These are phyloP conservation scores for Upupa epops DNA, from an alignment of 2,113 vertebrate species.

Conservation along the genomic window DNA sequence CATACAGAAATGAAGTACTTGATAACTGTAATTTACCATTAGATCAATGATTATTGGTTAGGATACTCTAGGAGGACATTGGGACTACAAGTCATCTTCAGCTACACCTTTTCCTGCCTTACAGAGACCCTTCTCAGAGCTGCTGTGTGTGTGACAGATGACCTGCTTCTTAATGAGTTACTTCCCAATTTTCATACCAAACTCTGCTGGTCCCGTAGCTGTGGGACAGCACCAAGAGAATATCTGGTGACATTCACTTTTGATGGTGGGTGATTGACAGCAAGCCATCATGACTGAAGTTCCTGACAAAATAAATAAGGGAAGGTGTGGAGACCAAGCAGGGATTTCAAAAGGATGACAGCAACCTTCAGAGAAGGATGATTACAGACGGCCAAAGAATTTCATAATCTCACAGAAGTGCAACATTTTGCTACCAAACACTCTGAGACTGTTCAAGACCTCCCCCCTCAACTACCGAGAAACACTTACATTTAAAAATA, in stretches of 20 bases:
- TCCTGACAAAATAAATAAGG: conserved; percentile 23
- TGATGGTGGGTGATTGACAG: not conserved
- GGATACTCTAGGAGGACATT: not conserved
- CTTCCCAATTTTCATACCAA: not conserved
- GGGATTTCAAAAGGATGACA: not conserved
- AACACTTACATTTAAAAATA: conserved; percentile 18
- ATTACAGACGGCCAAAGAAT: not conserved
- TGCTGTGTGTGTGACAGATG: not conserved
- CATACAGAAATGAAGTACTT: not conserved
- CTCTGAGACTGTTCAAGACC: not conserved
- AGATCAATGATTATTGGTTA: not conserved
- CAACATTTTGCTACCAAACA: not conserved
- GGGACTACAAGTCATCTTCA: not conserved
- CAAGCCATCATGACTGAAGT: not conserved
- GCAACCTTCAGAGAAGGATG: not conserved
- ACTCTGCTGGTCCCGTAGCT: not conserved
- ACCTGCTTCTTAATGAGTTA: not conserved
- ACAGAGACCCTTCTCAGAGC: not conserved
- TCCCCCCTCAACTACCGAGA: not conserved
- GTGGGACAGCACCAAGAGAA: not conserved
- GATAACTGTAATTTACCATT: not conserved
- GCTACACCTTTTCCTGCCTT: not conserved
- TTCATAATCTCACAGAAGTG: not conserved
- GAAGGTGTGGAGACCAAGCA: not conserved
- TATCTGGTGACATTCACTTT: not conserved